Conservation (phyloP, 2,113 vertebrate genomes). For the Forbesichthys papilliferus region DNA sequence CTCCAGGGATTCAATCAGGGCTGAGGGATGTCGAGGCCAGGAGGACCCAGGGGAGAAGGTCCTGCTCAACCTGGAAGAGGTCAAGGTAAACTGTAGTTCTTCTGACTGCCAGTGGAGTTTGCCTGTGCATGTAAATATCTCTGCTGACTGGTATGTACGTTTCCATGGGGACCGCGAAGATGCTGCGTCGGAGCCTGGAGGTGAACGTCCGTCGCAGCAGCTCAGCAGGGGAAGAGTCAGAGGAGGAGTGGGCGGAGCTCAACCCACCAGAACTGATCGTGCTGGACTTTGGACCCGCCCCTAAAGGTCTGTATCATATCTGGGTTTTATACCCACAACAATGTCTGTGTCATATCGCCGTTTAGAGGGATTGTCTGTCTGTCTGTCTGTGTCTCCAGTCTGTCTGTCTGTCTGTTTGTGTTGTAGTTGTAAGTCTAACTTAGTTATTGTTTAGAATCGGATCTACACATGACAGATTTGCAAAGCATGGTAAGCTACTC, state of each 20-base stretch:
- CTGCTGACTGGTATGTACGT: neutral
- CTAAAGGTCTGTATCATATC: conserved; percentile 65
- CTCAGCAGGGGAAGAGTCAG: conserved; percentile 81
- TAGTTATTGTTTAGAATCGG: too few relatives aligned
- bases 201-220: conserved; percentile 70
- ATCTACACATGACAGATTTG: too few relatives aligned
- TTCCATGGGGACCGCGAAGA: conserved; percentile 61
- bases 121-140: conserved; percentile 8
- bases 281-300: conserved; percentile 82
- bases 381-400: neutral
- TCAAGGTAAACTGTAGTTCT: conserved; percentile 71
- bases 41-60: conserved; percentile 71
- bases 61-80: conserved; percentile 79
- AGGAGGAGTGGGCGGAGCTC: conserved; percentile 85
- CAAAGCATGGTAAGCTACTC: too few relatives aligned
- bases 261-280: conserved; percentile 73
- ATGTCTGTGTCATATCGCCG: too few relatives aligned
- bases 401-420: neutral
- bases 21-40: conserved; percentile 52
- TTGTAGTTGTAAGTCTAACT: too few relatives aligned
- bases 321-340: too few relatives aligned
- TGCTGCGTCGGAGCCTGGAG: conserved; percentile 82
- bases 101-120: neutral
- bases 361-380: neutral
- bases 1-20: conserved; percentile 44